Base-by-base conservation (phyloP, 2,113 vertebrate genomes). In the Mus spicilegus region DNA sequence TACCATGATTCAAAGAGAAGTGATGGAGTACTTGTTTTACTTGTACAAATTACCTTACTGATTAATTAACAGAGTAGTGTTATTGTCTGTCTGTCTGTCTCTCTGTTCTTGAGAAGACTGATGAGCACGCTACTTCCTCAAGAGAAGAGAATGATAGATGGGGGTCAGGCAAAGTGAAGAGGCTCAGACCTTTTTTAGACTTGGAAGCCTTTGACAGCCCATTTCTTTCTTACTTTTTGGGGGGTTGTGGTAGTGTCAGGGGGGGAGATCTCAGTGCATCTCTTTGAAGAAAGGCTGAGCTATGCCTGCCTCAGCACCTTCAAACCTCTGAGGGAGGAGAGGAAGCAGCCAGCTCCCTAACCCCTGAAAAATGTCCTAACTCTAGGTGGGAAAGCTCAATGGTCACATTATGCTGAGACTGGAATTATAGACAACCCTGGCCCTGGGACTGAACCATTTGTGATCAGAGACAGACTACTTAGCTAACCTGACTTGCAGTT, bases 401-500 rank as follows among this genome's bases (percentile, higher is more conserved):
- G 54, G 36, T 28, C 56, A 84, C 30, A 75, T 51, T 46, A 33
- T 81, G 56, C 11, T 58, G 51, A 86, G 30, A 88, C 13, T 91
- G 67, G 33, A 87, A 87, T 63, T 46, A 89, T 7, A 77, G 92
- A 63, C 86, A 91, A 61, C 49, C 26, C 54, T 91, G 56, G 56
- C 10, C 24, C 33, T 65, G 36, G 4, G 24, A 78, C 11, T 78
- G 46, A 95, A 91, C 67, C 51, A 77, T 82, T 72, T 58, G 30
- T 49, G 49, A 75, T 20, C 11, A 46, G 39, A 51, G 49, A 72
- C 22, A 78, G 36, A 54, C 75, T 7, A 13, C 39, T 54, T 78
- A 69, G 24, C 28, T 89, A 89, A 81, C 56, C n/a, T 22, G 51
- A 92, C 58, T 82, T 94, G 77, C 17, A 58, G 36, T 95, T 91